These are phyloP conservation scores for Cavia porcellus DNA, from an alignment of 2,113 vertebrate species.

Conservation along the genomic window DNA sequence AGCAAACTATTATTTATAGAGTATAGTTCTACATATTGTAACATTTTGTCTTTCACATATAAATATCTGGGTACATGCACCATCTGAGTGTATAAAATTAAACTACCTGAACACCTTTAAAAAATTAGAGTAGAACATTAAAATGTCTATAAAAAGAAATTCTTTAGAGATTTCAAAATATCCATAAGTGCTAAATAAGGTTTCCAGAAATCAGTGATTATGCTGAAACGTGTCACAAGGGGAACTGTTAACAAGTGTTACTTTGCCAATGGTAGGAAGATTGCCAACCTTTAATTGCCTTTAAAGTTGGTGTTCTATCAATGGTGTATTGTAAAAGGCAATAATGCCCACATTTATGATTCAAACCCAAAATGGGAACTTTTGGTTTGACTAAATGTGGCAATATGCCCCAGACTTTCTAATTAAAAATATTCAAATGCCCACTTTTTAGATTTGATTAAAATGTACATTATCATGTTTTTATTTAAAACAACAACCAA, in stretches of 20 bases:
- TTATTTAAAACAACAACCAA: conserved; percentile 57
- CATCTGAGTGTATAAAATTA: conserved; percentile 80
- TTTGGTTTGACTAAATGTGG: conserved; percentile 75
- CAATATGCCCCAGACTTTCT: conserved; percentile 70
- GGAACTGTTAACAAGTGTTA: conserved; percentile 86
- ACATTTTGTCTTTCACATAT: conserved; percentile 78
- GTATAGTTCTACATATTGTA: conserved; percentile 78
- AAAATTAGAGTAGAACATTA: conserved; percentile 82
- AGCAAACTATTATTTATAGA: conserved; percentile 78
- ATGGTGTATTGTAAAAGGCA: conserved; percentile 87
- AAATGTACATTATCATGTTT: conserved; percentile 69
- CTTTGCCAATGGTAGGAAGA: conserved; percentile 85
- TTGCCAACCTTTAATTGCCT: conserved; percentile 88
- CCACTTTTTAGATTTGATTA: conserved; percentile 58
- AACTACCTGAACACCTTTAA: conserved; percentile 83
- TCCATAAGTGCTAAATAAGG: conserved; percentile 84
- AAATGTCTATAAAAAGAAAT: conserved; percentile 87
- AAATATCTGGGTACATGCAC: conserved; percentile 79
- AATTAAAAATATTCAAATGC: conserved; percentile 79
- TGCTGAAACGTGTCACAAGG: conserved; percentile 84
- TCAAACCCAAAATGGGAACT: conserved; percentile 76
- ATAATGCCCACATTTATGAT: conserved; percentile 86
- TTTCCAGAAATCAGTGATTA: conserved; percentile 88
- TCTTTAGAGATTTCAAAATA: conserved; percentile 87
- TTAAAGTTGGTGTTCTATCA: conserved; percentile 87